Evolutionary conservation across 1,140 invertebrate species (phyloP), one percentile per base, ranked within the genome.

Genomic region (Panulirus ornatus): DNA sequence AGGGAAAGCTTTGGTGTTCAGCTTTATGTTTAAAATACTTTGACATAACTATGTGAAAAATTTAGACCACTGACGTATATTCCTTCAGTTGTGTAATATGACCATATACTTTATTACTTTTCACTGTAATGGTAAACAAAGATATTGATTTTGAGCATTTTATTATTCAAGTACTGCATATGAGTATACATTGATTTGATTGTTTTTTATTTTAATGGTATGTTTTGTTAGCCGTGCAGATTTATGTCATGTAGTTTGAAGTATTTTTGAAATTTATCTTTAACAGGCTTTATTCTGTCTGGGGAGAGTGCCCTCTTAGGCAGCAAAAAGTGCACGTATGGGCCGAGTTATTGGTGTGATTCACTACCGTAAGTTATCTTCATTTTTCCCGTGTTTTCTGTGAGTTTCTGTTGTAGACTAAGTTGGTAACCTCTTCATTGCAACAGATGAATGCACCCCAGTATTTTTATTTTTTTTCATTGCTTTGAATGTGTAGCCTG

Each of bases 331-430:
- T 97, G 97, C 93, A 96, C 96, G 16, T 96, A 96, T 95, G 97
- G 97, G 30, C 97, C 97, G 27, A 95, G 95, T 0, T 97, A 96
- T 92, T 97, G 97, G 97, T 97, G 97, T 94, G 95, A 95, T 76
- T 97, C 95, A 94, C 90, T 89, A 84, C 63, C 75, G 76, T 85
- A 81, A 93, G 82, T 88, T 71, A 34, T 81, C 84, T 89, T 58
- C 14, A n/a, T 40, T 66, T 27, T 66, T n/a, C 63, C n/a, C n/a
- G n/a, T n/a, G n/a, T n/a, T n/a, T n/a, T n/a, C n/a, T n/a, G n/a
- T n/a, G n/a, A n/a, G n/a, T n/a, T n/a, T n/a, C n/a, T n/a, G n/a
- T n/a, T n/a, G n/a, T n/a, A n/a, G n/a, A n/a, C n/a, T n/a, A n/a
- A n/a, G n/a, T n/a, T n/a, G n/a, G n/a, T n/a, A n/a, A n/a, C n/a